These are phyloP conservation scores for Cyclura pinguis DNA, from an alignment of 2,797 vertebrate genomes.

Conservation along the genomic window DNA sequence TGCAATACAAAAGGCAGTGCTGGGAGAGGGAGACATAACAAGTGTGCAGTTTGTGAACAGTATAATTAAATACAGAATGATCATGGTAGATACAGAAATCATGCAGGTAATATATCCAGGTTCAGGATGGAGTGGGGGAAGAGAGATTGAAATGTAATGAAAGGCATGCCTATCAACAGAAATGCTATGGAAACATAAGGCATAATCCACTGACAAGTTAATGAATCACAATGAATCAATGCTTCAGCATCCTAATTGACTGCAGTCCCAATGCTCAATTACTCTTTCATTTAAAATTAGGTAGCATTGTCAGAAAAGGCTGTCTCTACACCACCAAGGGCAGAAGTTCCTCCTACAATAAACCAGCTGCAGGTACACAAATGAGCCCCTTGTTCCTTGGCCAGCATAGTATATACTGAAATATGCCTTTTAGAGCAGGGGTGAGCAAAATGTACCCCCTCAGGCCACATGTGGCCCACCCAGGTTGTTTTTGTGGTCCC, in stretches of 20 bases:
- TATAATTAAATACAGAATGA: slow-evolving; percentile 41
- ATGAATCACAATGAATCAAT: slow-evolving; percentile 28
- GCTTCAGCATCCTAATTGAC: slow-evolving; percentile 22
- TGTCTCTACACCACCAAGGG: neutral
- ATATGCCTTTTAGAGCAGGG: no score
- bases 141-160: slow-evolving; percentile 54
- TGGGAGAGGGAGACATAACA: neutral
- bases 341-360: neutral
- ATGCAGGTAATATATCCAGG: slow-evolving; percentile 44
- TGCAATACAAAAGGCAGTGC: slow-evolving; percentile 55
- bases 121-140: slow-evolving; percentile 8
- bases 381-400: neutral
- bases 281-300: slow-evolving; percentile 38
- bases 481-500: no score
- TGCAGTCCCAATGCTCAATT: slow-evolving; percentile 26
- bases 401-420: neutral
- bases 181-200: slow-evolving; percentile 26
- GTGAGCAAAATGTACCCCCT: no score
- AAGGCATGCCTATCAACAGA: slow-evolving; percentile 32
- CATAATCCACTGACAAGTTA: slow-evolving; percentile 31
- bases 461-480: no score
- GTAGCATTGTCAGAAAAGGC: neutral
- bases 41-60: neutral
- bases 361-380: neutral
- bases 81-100: slow-evolving; percentile 4